Evolutionary conservation across 2,113 vertebrate species (phyloP).

Genomic region (Trichechus manatus): DNA sequence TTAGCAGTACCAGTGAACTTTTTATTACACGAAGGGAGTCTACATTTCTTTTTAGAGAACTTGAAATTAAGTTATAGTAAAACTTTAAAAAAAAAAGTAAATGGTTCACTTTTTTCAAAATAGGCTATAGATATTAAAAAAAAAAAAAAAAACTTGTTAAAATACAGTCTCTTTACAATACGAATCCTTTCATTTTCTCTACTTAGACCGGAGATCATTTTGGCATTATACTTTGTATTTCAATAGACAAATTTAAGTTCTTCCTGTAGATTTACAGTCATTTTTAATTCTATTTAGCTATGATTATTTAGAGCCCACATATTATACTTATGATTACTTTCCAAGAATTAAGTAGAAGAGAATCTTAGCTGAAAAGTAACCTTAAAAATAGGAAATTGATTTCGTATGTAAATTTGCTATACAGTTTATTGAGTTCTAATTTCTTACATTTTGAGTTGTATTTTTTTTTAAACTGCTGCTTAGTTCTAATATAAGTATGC

Average conservation of each 20-base stretch:
- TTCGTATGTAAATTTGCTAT: slow-evolving; percentile 38
- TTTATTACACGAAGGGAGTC: slow-evolving; percentile 1
- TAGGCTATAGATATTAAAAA: slow-evolving; percentile 51
- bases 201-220: slow-evolving; percentile 45
- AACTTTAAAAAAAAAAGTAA: slow-evolving; percentile 40
- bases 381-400: slow-evolving; percentile 24
- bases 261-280: slow-evolving; percentile 20
- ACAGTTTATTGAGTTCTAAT: slow-evolving; percentile 20
- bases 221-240: slow-evolving; percentile 31
- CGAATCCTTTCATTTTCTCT: slow-evolving; percentile 51
- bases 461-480: slow-evolving; percentile 53
- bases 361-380: slow-evolving; percentile 41
- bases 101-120: slow-evolving; percentile 57
- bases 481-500: not conserved
- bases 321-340: slow-evolving; percentile 38
- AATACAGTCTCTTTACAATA: slow-evolving; percentile 13
- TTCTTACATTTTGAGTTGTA: slow-evolving; percentile 40
- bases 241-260: slow-evolving; percentile 5
- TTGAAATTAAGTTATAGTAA: slow-evolving; percentile 50
- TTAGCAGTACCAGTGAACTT: slow-evolving; percentile 34
- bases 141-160: not conserved
- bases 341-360: slow-evolving; percentile 40
- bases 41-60: slow-evolving; percentile 34
- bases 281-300: slow-evolving; percentile 41
- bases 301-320: slow-evolving; percentile 25